Conservation (phyloP, 1,140 invertebrate genomes). For the Euborellia annulipes region DNA sequence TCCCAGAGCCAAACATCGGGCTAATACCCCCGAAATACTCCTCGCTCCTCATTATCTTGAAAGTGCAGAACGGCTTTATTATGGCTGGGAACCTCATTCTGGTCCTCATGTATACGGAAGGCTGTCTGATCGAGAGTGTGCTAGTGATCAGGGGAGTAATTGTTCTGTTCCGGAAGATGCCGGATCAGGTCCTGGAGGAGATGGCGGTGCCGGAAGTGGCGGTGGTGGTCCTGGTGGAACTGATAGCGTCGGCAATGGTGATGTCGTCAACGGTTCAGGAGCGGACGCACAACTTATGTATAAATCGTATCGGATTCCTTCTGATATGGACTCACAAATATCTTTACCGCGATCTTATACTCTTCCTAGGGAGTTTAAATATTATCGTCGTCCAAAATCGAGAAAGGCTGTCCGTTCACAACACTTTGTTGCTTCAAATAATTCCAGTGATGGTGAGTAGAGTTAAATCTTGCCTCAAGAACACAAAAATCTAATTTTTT, state of each 20-base stretch:
- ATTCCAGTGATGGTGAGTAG: constrained; percentile 61
- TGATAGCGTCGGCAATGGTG: constrained; percentile 17
- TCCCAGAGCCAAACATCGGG: constrained; percentile 31
- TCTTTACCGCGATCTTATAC: constrained; percentile 69
- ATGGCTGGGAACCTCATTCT: constrained; percentile 6
- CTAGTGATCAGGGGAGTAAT: no score
- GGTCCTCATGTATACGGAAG: no score
- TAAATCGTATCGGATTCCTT: constrained; percentile 38
- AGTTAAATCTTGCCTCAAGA: background rate
- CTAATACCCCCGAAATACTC: constrained; percentile 58
- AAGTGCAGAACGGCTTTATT: constrained; percentile 5
- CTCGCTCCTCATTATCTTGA: constrained; percentile 53
- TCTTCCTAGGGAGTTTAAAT: constrained; percentile 67
- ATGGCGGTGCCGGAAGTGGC: constrained; percentile 6
- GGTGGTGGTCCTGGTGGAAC: constrained; percentile 24
- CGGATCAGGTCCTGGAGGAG: constrained; percentile 25
- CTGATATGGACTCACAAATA: constrained; percentile 58
- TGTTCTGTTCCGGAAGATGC: background rate
- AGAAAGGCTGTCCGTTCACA: constrained; percentile 36
- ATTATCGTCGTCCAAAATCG: constrained; percentile 44
- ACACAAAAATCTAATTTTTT: background rate
- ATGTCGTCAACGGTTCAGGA: constrained; percentile 3
- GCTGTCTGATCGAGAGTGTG: no score
- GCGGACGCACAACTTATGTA: constrained; percentile 24
- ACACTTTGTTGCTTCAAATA: constrained; percentile 58